phyloP scores from a whole-genome alignment of 2,113 vertebrate genomes.

The Drymodes brunneopygia region DNA sequence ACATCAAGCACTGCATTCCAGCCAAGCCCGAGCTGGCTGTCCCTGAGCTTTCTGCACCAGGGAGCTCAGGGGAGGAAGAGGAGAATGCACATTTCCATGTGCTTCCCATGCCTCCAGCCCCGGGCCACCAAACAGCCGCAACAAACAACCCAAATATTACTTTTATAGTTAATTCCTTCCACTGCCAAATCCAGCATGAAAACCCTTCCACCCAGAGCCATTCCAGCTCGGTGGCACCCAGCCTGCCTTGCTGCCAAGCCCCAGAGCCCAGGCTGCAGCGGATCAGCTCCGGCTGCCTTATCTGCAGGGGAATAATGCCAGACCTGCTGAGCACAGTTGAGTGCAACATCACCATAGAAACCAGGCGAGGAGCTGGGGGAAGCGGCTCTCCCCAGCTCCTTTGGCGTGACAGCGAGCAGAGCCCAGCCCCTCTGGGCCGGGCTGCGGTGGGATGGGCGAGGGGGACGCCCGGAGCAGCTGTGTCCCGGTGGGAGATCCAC shows the following conservation, averaged over 20 bases:
- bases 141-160: background rate
- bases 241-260: background rate
- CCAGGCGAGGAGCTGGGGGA: conserved; percentile 44
- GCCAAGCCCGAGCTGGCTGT: background rate
- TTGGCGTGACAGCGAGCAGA: conserved; percentile 21
- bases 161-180: background rate
- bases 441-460: background rate
- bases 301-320: conserved; percentile 64
- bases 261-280: background rate
- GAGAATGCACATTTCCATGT: background rate
- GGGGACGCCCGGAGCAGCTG: background rate
- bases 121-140: background rate
- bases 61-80: background rate
- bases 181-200: background rate
- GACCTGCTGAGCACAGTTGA: conserved; percentile 54
- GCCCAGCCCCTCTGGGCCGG: background rate
- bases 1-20: background rate
- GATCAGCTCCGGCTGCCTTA: conserved; percentile 36
- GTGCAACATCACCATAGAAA: conserved; percentile 80
- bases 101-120: background rate
- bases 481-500: background rate
- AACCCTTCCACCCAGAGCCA: background rate
- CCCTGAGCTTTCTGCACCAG: background rate
- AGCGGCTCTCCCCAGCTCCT: conserved; percentile 56
- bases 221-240: background rate